Evolutionary conservation across 2,888 invertebrate genomes (phyloP).

Genomic region (Tipula lateralis): DNA sequence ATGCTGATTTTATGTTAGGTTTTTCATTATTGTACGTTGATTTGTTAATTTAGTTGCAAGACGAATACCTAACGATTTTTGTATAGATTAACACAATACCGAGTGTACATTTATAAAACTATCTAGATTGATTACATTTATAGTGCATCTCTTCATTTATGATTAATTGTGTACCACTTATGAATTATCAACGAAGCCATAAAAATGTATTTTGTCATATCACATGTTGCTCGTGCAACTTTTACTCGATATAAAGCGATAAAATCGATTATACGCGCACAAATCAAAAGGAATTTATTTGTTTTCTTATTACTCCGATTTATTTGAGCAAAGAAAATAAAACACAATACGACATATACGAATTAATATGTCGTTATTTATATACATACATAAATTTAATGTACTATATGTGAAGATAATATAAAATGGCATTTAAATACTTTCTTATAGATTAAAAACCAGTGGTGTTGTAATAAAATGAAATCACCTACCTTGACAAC

Average conservation of each 20-base stretch:
- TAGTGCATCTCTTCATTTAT: not conserved
- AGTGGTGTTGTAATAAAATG: not conserved
- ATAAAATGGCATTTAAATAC: not conserved
- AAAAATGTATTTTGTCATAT: not conserved
- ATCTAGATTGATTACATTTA: not conserved
- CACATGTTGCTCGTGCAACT: not conserved
- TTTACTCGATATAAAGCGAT: too few relatives aligned
- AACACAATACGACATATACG: too few relatives aligned
- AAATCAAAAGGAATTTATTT: too few relatives aligned
- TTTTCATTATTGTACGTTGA: conserved; percentile 6
- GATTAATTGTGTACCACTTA: not conserved
- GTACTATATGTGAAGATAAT: too few relatives aligned
- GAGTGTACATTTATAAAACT: not conserved
- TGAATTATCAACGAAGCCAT: not conserved
- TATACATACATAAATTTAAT: too few relatives aligned
- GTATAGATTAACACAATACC: not conserved
- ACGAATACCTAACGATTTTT: not conserved
- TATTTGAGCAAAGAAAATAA: too few relatives aligned
- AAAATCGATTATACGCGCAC: too few relatives aligned
- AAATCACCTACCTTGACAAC: conserved; percentile 66
- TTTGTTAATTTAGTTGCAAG: not conserved
- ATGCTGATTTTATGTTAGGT: not conserved
- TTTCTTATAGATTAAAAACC: not conserved
- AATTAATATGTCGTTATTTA: too few relatives aligned
- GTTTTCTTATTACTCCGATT: too few relatives aligned